These are phyloP conservation scores for Melanotaenia duboulayi DNA, from an alignment of 2,113 vertebrate species.

Conservation along the genomic window DNA sequence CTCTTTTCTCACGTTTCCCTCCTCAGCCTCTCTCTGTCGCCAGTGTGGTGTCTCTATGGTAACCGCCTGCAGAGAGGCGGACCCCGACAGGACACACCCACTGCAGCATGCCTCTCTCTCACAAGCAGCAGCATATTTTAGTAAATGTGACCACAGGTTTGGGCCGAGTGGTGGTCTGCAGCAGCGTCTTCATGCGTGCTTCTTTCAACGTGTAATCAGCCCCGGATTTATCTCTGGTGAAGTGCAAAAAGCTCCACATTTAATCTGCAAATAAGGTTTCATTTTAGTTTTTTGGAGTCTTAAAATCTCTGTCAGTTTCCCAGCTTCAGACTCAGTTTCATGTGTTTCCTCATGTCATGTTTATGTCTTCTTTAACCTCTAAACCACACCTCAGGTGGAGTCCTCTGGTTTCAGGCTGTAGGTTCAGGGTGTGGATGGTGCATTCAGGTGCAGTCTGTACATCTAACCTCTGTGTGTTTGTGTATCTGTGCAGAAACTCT, in stretches of 20 bases:
- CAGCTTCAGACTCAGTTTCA: no score
- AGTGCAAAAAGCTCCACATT: no score
- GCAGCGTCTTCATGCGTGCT: constrained; percentile 40
- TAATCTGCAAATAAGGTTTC: no score
- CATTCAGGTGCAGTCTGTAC: constrained; percentile 34
- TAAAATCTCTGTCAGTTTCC: no score
- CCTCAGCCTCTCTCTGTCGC: constrained; percentile 42
- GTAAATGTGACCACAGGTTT: constrained; percentile 32
- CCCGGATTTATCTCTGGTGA: no score
- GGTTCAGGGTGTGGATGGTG: neutral
- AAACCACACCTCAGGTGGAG: no score
- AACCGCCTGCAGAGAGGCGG: constrained; percentile 74
- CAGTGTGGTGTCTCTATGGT: constrained; percentile 66
- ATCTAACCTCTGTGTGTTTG: constrained; percentile 20
- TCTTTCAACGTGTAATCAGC: no score
- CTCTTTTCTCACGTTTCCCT: constrained; percentile 25
- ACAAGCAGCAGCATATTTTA: constrained; percentile 37
- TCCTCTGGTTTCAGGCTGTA: neutral
- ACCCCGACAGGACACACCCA: constrained; percentile 57
- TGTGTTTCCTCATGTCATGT: no score
- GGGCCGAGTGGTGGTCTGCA: constrained; percentile 21
- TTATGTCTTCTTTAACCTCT: no score
- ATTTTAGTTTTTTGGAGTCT: no score
- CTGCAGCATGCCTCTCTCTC: constrained; percentile 58
- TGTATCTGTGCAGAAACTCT: constrained; percentile 84